Conservation (phyloP, 2,888 invertebrate genomes). For the Drosophila incognita region DNA sequence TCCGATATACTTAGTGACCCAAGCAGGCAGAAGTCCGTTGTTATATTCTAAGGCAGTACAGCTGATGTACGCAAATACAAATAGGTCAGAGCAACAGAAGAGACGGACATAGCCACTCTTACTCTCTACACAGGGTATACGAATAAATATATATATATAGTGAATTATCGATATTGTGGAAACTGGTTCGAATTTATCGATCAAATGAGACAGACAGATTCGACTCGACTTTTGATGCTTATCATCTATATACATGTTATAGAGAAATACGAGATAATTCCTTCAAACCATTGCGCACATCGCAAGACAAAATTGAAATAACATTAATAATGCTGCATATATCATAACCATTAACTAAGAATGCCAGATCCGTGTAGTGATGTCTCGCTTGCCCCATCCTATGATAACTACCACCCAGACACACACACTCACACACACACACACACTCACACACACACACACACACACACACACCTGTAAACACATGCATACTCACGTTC, state of each 20-base stretch:
- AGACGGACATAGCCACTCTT: background rate
- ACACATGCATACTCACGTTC: background rate
- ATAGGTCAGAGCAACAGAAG: background rate
- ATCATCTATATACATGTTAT: background rate
- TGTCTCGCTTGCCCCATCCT: constrained; percentile 46
- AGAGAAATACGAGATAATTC: background rate
- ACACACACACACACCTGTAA: background rate
- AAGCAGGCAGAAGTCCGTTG: background rate
- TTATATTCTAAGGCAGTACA: background rate
- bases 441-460: constrained; percentile 17
- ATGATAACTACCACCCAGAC: constrained; percentile 4
- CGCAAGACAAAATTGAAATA: background rate
- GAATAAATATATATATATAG: background rate
- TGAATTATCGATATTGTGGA: background rate
- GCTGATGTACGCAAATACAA: background rate
- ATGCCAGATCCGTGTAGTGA: constrained; percentile 30
- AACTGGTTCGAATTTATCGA: background rate
- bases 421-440: constrained; percentile 12
- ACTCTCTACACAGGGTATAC: background rate
- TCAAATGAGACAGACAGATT: background rate
- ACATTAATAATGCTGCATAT: constrained; percentile 4
- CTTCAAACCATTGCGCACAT: background rate
- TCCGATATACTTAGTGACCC: background rate
- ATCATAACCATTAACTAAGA: constrained; percentile 14
- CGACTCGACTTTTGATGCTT: background rate